These are phyloP conservation scores for Pseudococcus longispinus DNA, from an alignment of 2,888 invertebrate genomes.

Conservation along the genomic window DNA sequence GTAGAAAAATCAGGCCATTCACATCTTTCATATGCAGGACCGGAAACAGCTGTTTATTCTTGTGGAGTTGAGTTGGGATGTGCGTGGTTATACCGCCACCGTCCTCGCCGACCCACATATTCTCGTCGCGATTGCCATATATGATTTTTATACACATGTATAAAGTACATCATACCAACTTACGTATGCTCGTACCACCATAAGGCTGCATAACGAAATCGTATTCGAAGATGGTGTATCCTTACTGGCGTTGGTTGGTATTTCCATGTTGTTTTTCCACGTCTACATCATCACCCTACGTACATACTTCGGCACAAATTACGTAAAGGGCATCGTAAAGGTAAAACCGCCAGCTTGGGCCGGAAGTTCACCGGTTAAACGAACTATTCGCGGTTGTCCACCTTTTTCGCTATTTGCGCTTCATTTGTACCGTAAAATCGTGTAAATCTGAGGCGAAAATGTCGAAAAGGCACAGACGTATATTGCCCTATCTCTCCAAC, in stretches of 20 bases:
- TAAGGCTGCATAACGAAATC: slow-evolving; percentile 3
- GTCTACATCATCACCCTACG: background rate
- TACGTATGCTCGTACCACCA: background rate
- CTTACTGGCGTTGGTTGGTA: background rate
- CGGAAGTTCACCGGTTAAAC: background rate
- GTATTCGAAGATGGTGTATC: slow-evolving; percentile 19
- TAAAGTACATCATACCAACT: background rate
- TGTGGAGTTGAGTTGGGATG: slow-evolving; percentile 26
- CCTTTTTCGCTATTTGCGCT: background rate
- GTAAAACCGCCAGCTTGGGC: background rate
- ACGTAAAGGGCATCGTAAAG: background rate
- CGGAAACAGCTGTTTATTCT: slow-evolving; percentile 56
- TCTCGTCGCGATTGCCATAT: slow-evolving; percentile 25
- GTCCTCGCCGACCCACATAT: slow-evolving; percentile 36
- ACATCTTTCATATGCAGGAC: slow-evolving; percentile 52
- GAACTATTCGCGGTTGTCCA: background rate
- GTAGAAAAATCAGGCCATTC: slow-evolving; percentile 52
- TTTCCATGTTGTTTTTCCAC: background rate
- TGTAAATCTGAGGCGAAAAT: background rate
- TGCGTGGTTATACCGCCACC: slow-evolving; percentile 42
- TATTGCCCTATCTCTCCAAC: background rate
- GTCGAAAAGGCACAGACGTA: background rate
- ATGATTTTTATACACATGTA: background rate
- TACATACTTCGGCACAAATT: background rate
- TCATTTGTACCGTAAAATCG: background rate